Base-by-base conservation (phyloP, 2,113 vertebrate genomes). In the Verasper variegatus region DNA sequence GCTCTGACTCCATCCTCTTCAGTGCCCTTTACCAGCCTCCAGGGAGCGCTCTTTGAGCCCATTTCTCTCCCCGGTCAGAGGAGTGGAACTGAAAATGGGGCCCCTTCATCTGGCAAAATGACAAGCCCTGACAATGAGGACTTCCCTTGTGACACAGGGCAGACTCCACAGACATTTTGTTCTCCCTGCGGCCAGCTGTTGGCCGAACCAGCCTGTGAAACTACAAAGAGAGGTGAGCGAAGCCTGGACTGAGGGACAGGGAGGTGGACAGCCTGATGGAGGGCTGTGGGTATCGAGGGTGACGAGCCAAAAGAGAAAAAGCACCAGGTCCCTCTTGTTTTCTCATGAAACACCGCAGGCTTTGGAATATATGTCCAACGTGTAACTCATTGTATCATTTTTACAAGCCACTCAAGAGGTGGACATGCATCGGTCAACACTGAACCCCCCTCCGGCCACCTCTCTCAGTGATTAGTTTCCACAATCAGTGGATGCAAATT, bases 401-500 rank as follows among this genome's bases (percentile, higher is more conserved):
- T 54, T 3, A 0, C 12, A 47, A 70, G 47, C 58, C 56, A 71
- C 58, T 55, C 49, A 52, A 62, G 37, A 59, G 37, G 35, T 69
- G 79, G 78, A 86, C 58, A 57, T 52, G 80, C 68, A 58, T 35
- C 78, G 68, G 68, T 74, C 74, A 59, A 63, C 68, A 71, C 10
- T 20, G 14, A 49, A 57, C 42, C 76, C 54, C 74, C 23, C 54
- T 7, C 7, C 75, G 45, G 45, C 73, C 56, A 80, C 76, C 78
- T 75, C 9, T 66, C 10, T 0, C 45, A 27, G 59, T 89, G 84
- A 92, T 91, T 91, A 87, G 77, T 79, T 91, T 51, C 83, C 75
- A 76, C 88, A 90, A 88, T 92, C 88, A 85, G 54, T 13, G 4
- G 59, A 88, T 80, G 89, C 62, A 92, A 92, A 92, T 91, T 82